Evolutionary conservation across 2,113 vertebrate species (phyloP), one percentile per base, ranked within the genome.

Genomic region (Ancistrus triradiatus): DNA sequence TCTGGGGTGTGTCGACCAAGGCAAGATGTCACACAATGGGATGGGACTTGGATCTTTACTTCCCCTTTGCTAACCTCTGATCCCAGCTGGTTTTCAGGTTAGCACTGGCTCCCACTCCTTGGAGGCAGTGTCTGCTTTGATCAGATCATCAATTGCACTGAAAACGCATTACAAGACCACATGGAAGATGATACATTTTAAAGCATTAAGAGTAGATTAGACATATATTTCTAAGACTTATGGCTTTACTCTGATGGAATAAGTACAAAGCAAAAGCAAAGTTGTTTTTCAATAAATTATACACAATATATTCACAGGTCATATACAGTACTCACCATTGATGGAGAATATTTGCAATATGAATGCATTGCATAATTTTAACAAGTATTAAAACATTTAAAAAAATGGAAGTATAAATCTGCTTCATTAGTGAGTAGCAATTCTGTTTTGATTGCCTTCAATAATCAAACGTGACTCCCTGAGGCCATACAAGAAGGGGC

Each of bases 11-110:
- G 79, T 59, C 73, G 74, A 78, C 79, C 73, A 84, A 78, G 73
- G 80, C 77, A 81, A 75, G 80, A 73, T 88, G 85, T 85, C 87
- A 86, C 82, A 83, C 83, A 84, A 86, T 83, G 78, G 84, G 83
- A 85, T 79, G 68, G 80, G 81, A 83, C 85, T 83, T 85, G 82
- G 84, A 88, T 87, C 84, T 83, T 83, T 84, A 81, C 81, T 78
- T 84, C 78, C 79, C 78, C 78, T 81, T 59, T 53, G 49, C 63
- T 79, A 79, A 85, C 87, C 86, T 82, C 62, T 85, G 83, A 84
- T 84, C 84, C 19, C 70, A 57, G 75, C 73, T 83, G 82, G 81
- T 82, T 84, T 82, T 82, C 77, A 79, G 84, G 83, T 78, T 83
- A 83, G 80, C 72, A 60, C 64, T 74, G 72, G 72, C 73, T 61